Conservation (phyloP, 2,888 invertebrate genomes). For the Acanthopleura granulata region DNA sequence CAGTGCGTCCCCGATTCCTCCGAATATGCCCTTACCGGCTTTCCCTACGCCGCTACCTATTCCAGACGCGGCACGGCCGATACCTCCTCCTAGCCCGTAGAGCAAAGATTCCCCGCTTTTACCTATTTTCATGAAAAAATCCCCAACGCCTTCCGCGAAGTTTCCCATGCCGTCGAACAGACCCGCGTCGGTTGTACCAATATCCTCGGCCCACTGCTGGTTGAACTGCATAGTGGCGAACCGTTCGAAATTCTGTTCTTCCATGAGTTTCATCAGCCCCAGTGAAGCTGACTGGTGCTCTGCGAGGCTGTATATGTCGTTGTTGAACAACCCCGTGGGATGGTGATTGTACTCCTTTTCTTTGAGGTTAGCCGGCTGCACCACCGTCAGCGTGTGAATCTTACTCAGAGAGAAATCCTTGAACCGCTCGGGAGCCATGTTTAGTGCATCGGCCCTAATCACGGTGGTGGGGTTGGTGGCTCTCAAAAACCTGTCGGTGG, state of each 20-base stretch:
- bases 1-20: neutral
- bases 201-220: neutral
- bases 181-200: neutral
- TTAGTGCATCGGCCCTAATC: neutral
- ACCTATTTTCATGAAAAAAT: neutral
- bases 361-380: neutral
- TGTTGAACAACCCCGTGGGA: conserved; percentile 14
- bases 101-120: neutral
- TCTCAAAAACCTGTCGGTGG: neutral
- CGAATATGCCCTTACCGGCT: neutral
- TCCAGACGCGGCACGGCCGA: neutral
- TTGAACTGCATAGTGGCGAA: neutral
- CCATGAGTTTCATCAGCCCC: neutral
- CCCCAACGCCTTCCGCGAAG: neutral
- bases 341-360: conserved; percentile 19
- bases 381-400: conserved; percentile 5
- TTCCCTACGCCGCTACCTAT: neutral
- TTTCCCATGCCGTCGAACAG: neutral
- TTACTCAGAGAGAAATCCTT: conserved; percentile 6
- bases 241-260: neutral
- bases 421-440: neutral
- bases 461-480: neutral
- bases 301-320: conserved; percentile 11
- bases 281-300: conserved; percentile 1
- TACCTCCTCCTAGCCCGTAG: neutral